A percentile compares a stretch with the other conserved stretches of the same genome.
These are phyloP conservation scores for Paramormyrops kingsleyae DNA, from an alignment of 2,113 vertebrate species.

Conservation along the genomic window DNA sequence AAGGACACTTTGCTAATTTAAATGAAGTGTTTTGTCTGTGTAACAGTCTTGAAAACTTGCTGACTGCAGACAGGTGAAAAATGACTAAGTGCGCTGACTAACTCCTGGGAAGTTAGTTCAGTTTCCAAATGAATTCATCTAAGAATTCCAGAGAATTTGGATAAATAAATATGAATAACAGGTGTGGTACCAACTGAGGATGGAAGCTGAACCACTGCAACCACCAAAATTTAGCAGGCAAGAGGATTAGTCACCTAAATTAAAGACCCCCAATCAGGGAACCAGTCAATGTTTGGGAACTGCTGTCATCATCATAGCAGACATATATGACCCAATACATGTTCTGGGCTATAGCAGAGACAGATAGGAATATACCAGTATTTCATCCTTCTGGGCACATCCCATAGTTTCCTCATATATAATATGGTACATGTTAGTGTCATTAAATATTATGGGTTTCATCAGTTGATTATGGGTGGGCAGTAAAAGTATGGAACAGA, in stretches of 20 bases:
- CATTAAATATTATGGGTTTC: conserved; percentile 17
- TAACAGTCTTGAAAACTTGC: neutral
- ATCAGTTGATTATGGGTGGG: conserved; percentile 24
- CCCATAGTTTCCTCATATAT: conserved; percentile 19
- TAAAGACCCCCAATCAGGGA: neutral
- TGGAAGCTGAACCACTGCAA: neutral
- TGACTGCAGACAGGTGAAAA: neutral
- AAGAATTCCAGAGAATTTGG: neutral
- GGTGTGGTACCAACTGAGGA: neutral
- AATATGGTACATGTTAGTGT: conserved; percentile 12
- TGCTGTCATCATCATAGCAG: neutral
- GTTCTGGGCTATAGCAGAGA: neutral
- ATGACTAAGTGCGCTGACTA: neutral
- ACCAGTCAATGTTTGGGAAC: neutral
- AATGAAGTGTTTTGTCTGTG: conserved; percentile 3
- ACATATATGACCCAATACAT: neutral
- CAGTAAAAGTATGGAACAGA: neutral
- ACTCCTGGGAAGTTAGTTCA: neutral
- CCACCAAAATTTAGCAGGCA: neutral
- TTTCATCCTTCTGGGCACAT: neutral
- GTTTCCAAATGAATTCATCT: neutral
- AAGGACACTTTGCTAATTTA: neutral
- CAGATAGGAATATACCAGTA: neutral
- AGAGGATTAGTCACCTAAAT: neutral
- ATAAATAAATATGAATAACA: neutral